Base-by-base conservation (phyloP, 2,888 invertebrate genomes). In the Ophion slaviceki region DNA sequence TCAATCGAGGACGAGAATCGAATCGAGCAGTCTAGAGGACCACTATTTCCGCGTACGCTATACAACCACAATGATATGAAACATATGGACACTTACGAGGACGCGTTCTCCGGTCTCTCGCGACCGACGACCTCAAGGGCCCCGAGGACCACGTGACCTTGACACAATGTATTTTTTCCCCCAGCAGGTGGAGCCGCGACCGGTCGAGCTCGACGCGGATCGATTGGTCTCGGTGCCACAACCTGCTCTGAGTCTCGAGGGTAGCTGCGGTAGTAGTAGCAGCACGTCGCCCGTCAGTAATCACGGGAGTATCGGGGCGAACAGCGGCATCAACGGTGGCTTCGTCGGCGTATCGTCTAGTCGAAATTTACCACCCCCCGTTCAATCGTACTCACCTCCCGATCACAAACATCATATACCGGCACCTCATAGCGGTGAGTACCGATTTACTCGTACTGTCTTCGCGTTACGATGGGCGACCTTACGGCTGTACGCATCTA, bases 201-300 rank as follows among this genome's bases (percentile, higher is more conserved):
- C 90, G 45, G 85, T 89, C 59, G 87, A 79, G 57, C 80, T 87
- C n/a, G 89, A 90, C 70, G 80, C 76, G 28, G 88, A 89, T 68
- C 87, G 82, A 67, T 70, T 89, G 72, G 79, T 87, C 4, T 85
- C 90, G 64, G 87, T 90, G 32, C 81, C 89, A 11, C 89, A 90
- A 45, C 88, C 89, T n/a, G 89, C 87, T 5, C 86, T 88, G 24
- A 91, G 89, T 66, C 76, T 89, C 17, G 95, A 94, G 87, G 94
- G 94, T 85, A 95, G 94, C 90, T 95, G 95, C 91, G 96, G 95
- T 90, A 96, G 96, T 66, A 96, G 96, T 71, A 96, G 96, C 67
- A 96, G 95, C 53, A 89, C 89, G 61, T 95, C 95, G 80, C 95
- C 95, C 80, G 95, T 95, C 72, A 94, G 96, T 92, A 94, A 95